Evolutionary conservation across 1,140 invertebrate genomes (phyloP).

Genomic region (Drosophila tristis): DNA sequence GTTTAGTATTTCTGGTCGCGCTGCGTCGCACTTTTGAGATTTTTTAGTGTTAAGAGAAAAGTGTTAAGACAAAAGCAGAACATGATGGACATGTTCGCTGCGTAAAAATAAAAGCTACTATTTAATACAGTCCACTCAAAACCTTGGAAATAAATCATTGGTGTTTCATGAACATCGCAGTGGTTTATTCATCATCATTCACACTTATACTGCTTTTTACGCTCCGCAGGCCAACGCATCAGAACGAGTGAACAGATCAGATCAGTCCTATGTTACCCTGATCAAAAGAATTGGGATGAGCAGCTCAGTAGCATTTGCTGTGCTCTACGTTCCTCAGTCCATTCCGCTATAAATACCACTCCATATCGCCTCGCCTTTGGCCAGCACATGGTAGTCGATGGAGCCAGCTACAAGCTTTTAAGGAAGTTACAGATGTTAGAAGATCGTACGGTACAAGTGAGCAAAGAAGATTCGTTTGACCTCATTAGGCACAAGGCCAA

Average conservation of each 20-base stretch:
- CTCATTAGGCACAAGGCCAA: not conserved
- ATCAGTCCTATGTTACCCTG: not conserved
- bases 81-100: too few species aligned
- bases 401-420: not conserved
- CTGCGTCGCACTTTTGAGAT: too few species aligned
- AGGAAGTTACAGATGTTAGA: not conserved
- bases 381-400: not conserved
- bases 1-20: too few species aligned
- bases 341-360: not conserved
- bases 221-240: slow-evolving; percentile 3
- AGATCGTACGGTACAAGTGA: not conserved
- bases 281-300: slow-evolving; percentile 1
- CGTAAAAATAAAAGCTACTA: too few species aligned
- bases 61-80: too few species aligned
- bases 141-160: too few species aligned
- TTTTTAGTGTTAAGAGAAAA: too few species aligned
- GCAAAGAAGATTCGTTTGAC: not conserved
- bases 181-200: too few species aligned
- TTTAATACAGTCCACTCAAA: too few species aligned
- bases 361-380: not conserved
- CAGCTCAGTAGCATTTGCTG: not conserved
- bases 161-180: too few species aligned
- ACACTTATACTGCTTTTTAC: not conserved
- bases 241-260: not conserved
- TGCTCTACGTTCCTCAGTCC: not conserved